phyloP scores from a whole-genome alignment of 2,113 vertebrate species.

The Oncorhynchus kisutch region DNA sequence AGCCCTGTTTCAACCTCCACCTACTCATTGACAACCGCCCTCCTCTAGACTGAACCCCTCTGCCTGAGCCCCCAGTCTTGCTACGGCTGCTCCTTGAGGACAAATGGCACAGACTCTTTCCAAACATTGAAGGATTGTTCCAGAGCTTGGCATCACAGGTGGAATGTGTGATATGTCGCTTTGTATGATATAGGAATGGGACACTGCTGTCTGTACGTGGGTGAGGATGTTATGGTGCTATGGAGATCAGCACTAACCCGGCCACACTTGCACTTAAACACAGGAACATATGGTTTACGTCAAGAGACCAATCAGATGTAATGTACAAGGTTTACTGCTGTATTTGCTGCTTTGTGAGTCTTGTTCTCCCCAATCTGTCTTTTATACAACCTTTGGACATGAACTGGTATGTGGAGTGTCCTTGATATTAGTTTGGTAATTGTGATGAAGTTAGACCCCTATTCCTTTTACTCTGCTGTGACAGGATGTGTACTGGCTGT shows the following conservation, averaged over 20 bases:
- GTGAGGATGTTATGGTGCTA: neutral
- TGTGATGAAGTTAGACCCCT: neutral
- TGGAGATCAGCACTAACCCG: neutral
- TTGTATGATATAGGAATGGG: neutral
- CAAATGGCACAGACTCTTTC: neutral
- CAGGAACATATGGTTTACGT: slow-evolving; percentile 12
- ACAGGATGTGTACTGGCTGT: neutral
- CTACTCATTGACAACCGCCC: neutral
- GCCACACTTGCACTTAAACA: neutral
- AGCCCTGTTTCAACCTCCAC: neutral
- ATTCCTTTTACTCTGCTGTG: neutral
- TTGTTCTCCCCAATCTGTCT: neutral
- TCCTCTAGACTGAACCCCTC: neutral
- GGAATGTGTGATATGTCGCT: neutral
- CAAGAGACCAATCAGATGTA: slow-evolving; percentile 15
- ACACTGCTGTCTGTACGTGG: neutral
- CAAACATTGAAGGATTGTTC: neutral
- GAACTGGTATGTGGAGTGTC: neutral
- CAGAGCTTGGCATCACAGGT: neutral
- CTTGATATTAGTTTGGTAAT: neutral
- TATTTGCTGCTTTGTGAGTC: neutral
- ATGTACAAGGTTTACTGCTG: slow-evolving; percentile 1
- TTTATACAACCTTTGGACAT: neutral
- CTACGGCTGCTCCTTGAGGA: neutral
- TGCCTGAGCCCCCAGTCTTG: neutral